Percentiles rank a stretch among this genome's conserved stretches.
phyloP scores from a whole-genome alignment of 2,797 vertebrate genomes.

The Smutsia temminckii region DNA sequence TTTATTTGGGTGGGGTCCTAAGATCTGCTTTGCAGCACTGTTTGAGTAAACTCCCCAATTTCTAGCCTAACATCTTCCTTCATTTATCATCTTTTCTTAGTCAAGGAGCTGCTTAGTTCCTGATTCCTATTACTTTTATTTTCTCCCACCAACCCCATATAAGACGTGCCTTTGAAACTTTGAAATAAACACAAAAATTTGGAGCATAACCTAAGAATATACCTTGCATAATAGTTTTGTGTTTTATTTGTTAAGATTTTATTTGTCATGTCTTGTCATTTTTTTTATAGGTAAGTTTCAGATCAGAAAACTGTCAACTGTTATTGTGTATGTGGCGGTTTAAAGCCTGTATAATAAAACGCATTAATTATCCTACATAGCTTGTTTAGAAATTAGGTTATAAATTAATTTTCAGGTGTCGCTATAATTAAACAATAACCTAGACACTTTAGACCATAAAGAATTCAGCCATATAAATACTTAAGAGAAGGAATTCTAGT shows the following conservation, averaged over 20 bases:
- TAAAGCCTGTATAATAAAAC: constrained; percentile 43
- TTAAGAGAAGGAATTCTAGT: constrained; percentile 29
- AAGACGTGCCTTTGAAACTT: constrained; percentile 49
- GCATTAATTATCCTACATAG: constrained; percentile 10
- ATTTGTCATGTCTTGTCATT: constrained; percentile 76
- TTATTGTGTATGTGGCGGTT: constrained; percentile 57
- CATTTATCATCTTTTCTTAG: constrained; percentile 30
- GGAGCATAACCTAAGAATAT: constrained; percentile 31
- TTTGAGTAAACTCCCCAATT: background rate
- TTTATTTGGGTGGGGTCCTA: background rate
- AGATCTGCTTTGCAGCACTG: background rate
- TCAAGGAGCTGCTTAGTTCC: constrained; percentile 38
- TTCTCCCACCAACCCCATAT: background rate
- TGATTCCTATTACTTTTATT: background rate
- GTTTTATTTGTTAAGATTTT: constrained; percentile 72
- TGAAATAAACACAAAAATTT: constrained; percentile 46
- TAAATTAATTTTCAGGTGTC: constrained; percentile 35
- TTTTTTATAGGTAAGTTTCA: constrained; percentile 75
- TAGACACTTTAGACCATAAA: constrained; percentile 21
- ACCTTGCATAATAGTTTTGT: constrained; percentile 54
- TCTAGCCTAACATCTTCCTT: constrained; percentile 30
- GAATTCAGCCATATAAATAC: constrained; percentile 23
- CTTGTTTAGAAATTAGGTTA: constrained; percentile 46
- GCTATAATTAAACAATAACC: constrained; percentile 14
- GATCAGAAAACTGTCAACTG: constrained; percentile 61